phyloP scores from a whole-genome alignment of 1,140 invertebrate genomes.

The Hyposmocoma kahamanoa region DNA sequence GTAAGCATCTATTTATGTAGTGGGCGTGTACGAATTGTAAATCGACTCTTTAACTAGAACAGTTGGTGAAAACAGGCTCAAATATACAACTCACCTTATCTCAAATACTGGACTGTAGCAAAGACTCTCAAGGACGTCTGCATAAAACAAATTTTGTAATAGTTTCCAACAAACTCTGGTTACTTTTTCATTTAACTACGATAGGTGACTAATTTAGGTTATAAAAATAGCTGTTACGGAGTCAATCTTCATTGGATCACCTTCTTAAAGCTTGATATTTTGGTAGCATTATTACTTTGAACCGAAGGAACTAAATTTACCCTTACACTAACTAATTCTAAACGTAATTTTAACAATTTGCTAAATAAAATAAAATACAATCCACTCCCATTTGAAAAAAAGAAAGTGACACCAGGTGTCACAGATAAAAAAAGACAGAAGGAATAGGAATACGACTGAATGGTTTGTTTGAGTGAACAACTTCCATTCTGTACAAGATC shows the following conservation, averaged over 20 bases:
- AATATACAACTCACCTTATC: background rate
- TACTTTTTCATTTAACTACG: conserved; percentile 17
- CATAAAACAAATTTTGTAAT: background rate
- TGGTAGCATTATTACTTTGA: background rate
- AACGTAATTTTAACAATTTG: background rate
- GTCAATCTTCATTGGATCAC: conserved; percentile 6
- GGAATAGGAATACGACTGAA: background rate
- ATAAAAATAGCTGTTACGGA: conserved; percentile 47
- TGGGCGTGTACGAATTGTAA: conserved; percentile 1
- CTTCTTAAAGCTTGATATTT: background rate
- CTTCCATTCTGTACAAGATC: too few relatives aligned
- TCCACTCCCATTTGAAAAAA: conserved; percentile 4
- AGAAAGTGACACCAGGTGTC: background rate
- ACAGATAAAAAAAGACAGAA: background rate
- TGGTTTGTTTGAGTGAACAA: background rate
- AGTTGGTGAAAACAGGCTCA: background rate
- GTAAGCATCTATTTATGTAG: background rate
- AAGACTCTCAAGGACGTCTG: background rate
- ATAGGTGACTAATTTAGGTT: conserved; percentile 57
- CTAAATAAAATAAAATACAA: conserved; percentile 1
- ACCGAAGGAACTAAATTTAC: background rate
- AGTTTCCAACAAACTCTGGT: background rate
- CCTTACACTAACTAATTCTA: background rate
- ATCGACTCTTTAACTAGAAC: background rate
- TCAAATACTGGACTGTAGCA: background rate